Conservation (phyloP, 1,140 invertebrate genomes). For the Megathymus violae region DNA sequence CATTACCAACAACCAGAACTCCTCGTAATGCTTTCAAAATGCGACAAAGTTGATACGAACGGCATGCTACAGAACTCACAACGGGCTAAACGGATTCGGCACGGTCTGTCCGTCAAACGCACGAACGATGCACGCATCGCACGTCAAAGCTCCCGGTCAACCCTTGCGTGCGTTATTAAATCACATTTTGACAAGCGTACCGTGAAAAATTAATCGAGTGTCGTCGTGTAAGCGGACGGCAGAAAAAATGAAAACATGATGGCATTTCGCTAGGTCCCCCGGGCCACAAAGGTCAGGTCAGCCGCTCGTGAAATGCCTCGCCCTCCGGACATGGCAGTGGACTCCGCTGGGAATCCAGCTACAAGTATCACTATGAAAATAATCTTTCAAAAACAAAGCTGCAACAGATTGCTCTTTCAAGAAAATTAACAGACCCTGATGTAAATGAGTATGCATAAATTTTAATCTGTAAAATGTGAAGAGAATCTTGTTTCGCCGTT, state of each 20-base stretch:
- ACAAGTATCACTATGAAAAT: conserved; percentile 30
- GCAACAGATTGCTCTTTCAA: conserved; percentile 30
- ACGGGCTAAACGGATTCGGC: conserved; percentile 41
- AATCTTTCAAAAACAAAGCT: conserved; percentile 30
- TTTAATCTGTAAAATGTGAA: conserved; percentile 16
- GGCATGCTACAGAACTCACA: conserved; percentile 30
- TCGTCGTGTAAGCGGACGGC: conserved; percentile 69
- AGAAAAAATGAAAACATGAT: conserved; percentile 79
- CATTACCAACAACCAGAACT: not conserved
- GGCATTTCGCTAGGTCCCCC: conserved; percentile 73
- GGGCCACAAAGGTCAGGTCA: conserved; percentile 76
- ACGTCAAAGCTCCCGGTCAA: conserved; percentile 73
- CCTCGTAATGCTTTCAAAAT: conserved; percentile 15
- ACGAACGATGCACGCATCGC: conserved; percentile 63
- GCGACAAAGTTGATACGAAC: conserved; percentile 15
- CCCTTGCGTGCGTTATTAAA: conserved; percentile 78
- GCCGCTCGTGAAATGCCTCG: conserved; percentile 77
- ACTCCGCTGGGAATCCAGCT: conserved; percentile 54
- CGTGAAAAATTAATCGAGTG: conserved; percentile 83
- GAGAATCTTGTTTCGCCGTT: not conserved
- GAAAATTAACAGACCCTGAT: conserved; percentile 31
- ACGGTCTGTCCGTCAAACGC: conserved; percentile 36
- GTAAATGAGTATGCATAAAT: conserved; percentile 11
- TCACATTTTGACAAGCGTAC: conserved; percentile 83
- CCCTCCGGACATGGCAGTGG: conserved; percentile 56